Base-by-base conservation (phyloP, 1,140 invertebrate genomes). In the Bombus affinis region DNA sequence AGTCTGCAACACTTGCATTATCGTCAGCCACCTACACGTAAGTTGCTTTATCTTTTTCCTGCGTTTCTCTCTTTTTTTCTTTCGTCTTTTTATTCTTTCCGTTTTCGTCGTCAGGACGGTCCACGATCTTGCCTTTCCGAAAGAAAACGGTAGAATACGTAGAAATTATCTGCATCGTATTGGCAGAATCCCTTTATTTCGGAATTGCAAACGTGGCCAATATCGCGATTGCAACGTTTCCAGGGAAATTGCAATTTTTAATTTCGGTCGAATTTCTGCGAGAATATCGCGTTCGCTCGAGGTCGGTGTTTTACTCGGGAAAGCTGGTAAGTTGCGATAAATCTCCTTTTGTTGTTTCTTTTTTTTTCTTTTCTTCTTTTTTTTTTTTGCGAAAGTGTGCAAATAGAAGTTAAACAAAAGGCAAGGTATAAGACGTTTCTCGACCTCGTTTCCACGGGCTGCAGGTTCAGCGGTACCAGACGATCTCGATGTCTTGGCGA, bases 1-100 rank as follows among this genome's bases (percentile, higher is more conserved):
- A 94, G 94, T 90, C 89, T 95, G 4, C 95, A 95, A 65, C 94
- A 95, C 83, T 90, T 95, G 73, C 95, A 95, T 86, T 95, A 95
- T 79, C 93, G 95, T 57, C 95, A 95, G 80, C 93, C 95, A 75
- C 93, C 95, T 59, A 93, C 95, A 87, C 86, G 95, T 95, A 92
- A 95, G 95, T 95, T 76, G 6, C n/a, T 8, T 32, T 15, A 32
- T 66, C 32, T 53, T 6, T 35, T 4, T 47, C 44, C 25, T 47
- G 1, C 32, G 0, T 44, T 32, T 44, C 32, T 37, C 13, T 32
- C 12, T 66, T 10, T 10, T 15, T 75, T 73, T 77, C 37, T 18
- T 59, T 42, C 1, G 0, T 12, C 12, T 12, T 13, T 12, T 53
- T 12, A 13, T 53, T 13, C 18, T 15, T 32, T 35, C 32, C 0